phyloP scores from a whole-genome alignment of 2,113 vertebrate genomes.

The Chamaea fasciata region DNA sequence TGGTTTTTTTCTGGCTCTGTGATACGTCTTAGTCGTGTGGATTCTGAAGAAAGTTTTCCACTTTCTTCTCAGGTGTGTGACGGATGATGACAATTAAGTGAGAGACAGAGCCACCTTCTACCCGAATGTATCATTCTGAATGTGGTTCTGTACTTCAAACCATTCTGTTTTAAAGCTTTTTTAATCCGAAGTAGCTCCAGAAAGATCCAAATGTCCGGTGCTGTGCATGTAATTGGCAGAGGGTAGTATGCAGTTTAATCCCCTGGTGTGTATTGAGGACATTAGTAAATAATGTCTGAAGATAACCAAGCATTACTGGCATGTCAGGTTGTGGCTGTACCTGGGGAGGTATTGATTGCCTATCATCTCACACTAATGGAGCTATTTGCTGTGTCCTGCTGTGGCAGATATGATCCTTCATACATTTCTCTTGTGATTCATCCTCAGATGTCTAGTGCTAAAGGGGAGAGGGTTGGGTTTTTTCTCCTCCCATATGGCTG shows the following conservation, averaged over 20 bases:
- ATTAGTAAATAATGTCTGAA: neutral
- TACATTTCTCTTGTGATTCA: conserved; percentile 24
- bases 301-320: neutral
- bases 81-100: conserved; percentile 82
- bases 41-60: neutral
- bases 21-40: neutral
- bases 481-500: neutral
- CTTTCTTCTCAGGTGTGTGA: conserved; percentile 72
- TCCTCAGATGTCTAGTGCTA: conserved; percentile 13
- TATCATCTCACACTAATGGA: neutral
- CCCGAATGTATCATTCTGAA: conserved; percentile 34
- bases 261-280: neutral
- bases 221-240: neutral
- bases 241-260: neutral
- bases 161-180: neutral
- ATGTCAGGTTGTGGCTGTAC: neutral
- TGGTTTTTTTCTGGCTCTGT: neutral
- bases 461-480: neutral
- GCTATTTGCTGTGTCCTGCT: conserved; percentile 5
- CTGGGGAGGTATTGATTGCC: neutral
- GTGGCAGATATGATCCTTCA: conserved; percentile 25
- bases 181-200: neutral
- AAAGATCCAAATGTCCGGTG: neutral
- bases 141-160: neutral
- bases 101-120: conserved; percentile 82